Conservation (phyloP, 2,888 invertebrate species). For the Zygogramma bicolorata region DNA sequence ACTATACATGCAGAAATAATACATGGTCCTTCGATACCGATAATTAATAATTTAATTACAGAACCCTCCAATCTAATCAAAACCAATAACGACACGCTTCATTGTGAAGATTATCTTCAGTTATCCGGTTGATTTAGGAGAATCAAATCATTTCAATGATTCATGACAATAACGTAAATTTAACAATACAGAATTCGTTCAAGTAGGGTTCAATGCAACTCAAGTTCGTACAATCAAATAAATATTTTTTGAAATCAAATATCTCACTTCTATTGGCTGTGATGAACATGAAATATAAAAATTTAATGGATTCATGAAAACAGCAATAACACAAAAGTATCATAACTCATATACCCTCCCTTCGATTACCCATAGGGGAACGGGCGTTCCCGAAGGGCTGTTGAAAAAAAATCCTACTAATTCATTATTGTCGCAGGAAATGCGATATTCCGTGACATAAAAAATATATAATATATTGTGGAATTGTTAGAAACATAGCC, state of each 20-base stretch:
- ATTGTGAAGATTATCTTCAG: too few relatives aligned
- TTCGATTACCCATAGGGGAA: neutral
- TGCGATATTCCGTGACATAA: slow-evolving; percentile 41
- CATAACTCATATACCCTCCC: neutral
- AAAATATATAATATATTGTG: slow-evolving; percentile 34
- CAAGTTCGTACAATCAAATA: too few relatives aligned
- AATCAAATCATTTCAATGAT: too few relatives aligned
- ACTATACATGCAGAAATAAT: too few relatives aligned
- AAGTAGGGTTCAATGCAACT: too few relatives aligned
- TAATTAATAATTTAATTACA: too few relatives aligned
- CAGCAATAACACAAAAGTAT: neutral
- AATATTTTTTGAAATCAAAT: neutral
- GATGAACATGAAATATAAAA: neutral
- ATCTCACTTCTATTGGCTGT: neutral
- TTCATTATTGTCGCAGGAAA: slow-evolving; percentile 36
- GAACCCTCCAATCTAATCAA: too few relatives aligned
- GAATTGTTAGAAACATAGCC: slow-evolving; percentile 25
- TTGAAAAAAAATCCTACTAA: slow-evolving; percentile 16
- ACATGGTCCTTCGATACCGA: too few relatives aligned
- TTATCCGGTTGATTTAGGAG: too few relatives aligned
- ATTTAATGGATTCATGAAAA: neutral
- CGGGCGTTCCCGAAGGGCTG: neutral
- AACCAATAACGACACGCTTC: too few relatives aligned
- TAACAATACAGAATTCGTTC: too few relatives aligned
- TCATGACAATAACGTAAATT: too few relatives aligned